phyloP scores from a whole-genome alignment of 2,113 vertebrate genomes.

The Sporophila hypoxantha region DNA sequence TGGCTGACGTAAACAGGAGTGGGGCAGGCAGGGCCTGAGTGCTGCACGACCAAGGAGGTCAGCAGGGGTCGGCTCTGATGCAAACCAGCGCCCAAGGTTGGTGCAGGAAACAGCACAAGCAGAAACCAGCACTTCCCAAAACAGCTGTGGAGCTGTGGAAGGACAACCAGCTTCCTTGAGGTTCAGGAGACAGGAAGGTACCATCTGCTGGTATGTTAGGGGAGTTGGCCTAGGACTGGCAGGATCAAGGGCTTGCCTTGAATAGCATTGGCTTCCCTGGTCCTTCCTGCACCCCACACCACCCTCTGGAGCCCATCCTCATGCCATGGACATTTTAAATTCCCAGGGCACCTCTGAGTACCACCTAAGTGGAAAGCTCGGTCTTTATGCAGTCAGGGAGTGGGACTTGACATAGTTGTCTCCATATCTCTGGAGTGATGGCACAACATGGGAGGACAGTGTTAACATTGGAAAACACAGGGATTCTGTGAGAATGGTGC shows the following conservation, averaged over 20 bases:
- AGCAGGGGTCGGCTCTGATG: background rate
- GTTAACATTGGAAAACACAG: background rate
- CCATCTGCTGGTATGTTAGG: background rate
- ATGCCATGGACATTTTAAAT: background rate
- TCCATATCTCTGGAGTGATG: background rate
- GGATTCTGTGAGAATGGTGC: background rate
- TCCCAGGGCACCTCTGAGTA: background rate
- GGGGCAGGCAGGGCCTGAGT: slow-evolving; percentile 18
- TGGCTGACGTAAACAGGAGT: slow-evolving; percentile 41
- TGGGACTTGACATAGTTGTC: background rate
- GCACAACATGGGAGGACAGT: background rate
- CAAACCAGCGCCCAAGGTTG: background rate
- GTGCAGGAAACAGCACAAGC: background rate
- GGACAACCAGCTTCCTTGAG: background rate
- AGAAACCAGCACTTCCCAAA: background rate
- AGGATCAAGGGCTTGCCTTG: background rate
- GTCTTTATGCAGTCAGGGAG: background rate
- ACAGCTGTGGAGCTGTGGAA: accelerated
- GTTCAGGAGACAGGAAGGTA: background rate
- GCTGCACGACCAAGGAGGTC: background rate
- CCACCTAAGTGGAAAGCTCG: background rate
- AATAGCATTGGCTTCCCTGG: background rate
- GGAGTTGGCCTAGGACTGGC: background rate
- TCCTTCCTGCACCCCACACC: background rate
- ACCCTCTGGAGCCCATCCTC: background rate